Evolutionary conservation across 2,797 vertebrate genomes (phyloP), one percentile per base, ranked within the genome.

Genomic region (Zalophus californianus): DNA sequence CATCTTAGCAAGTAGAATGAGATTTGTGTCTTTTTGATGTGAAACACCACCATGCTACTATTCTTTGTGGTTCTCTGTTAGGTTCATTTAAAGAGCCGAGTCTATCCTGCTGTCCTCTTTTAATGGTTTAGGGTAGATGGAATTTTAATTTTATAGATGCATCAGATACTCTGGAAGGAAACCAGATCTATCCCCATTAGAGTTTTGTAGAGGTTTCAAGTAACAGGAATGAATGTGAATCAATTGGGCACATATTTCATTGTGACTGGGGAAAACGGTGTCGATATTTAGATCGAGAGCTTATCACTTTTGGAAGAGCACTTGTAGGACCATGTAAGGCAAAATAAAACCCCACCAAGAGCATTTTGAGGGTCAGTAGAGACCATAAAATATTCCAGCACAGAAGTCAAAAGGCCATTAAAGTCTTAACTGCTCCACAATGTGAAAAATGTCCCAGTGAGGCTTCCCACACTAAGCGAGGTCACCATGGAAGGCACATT

Each of bases 381-480:
- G 97, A 98, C 90, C 95, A 96, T 97, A 97, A 98, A 98, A 97
- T 98, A 97, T 93, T 96, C 95, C 93, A 98, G 83, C 96, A 96
- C 97, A 97, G 97, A 98, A 98, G 97, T 97, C 96, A 97, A 79
- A 93, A 97, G 96, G 95, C 80, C 85, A 90, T 98, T 97, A 97
- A 54, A 98, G 90, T 94, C 95, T 97, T 91, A 97, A 97, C 97
- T 91, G 97, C 94, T 88, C 16, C 21, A 54, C 50, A 62, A 97
- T 97, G 97, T 97, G 98, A 98, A 98, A 98, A 98, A 96, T 88
- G 97, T 98, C 96, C 83, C 92, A 73, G 89, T 68, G 90, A 98
- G 94, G 78, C 97, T 98, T 98, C 98, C 97, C 98, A 98, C 98
- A 97, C 96, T 96, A 93, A 95, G 92, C 70, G 32, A 97, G 98